Base-by-base conservation (phyloP, 2,888 invertebrate genomes). In the Stenurella melanura region DNA sequence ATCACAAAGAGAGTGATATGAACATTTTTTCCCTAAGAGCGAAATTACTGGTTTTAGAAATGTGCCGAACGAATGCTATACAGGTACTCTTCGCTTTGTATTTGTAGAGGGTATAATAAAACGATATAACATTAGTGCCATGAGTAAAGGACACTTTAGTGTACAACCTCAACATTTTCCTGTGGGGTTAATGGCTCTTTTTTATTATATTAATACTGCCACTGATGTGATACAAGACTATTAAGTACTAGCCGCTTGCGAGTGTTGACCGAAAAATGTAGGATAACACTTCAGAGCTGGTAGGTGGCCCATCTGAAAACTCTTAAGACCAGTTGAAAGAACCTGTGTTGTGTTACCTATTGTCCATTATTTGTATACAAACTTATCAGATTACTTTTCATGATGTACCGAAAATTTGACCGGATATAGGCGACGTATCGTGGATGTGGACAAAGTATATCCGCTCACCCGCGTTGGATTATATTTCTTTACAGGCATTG, bases 291-390 rank as follows among this genome's bases (percentile, higher is more conserved):
- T 64, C 17, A 61, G 6, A 17, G 1, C 12, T 17, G 38, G 12
- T 38, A 64, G 63, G 63, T 64, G 63, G 30, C 38, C 18, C 63
- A 34, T 30, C 26, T 5, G 5, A 17, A 56, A 30, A 17, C 30
- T 57, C 26, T 30, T 30, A 21, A n/a, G 56, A 57, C 34, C 38
- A 34, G 6, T 17, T 63, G 21, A 34, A 63, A 63, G 38, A 21
- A 68, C 70, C 38, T 75, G 77, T 78, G 78, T 83, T 77, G 68
- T 70, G 73, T 84, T 82, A 79, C 84, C 77, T 64, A 82, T 84
- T 85, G 85, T 85, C 81, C 83, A 81, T 75, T 82, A 79, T 83
- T 84, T 85, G 82, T 85, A 83, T 85, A 84, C 85, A 81, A 83
- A 77, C 64, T 74, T 80, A 84, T 85, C 84, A 71, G 64, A 78